These are phyloP conservation scores for Semaprochilodus insignis DNA, from an alignment of 2,797 vertebrate species.

Conservation along the genomic window DNA sequence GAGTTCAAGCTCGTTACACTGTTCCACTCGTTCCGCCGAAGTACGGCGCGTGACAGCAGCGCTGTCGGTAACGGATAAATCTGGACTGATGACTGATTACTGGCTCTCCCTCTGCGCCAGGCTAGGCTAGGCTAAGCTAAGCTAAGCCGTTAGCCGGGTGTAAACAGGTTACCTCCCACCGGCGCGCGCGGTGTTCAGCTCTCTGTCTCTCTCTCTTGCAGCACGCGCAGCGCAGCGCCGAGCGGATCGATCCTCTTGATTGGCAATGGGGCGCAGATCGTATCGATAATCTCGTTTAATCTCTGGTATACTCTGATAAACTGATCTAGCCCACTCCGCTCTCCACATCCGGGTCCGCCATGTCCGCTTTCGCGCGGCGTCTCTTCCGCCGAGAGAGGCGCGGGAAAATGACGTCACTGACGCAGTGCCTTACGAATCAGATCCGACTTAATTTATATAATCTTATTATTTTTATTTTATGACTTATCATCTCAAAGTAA, in stretches of 20 bases:
- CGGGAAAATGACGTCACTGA: background rate
- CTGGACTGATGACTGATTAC: too few relatives aligned
- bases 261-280: background rate
- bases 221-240: background rate
- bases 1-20: too few relatives aligned
- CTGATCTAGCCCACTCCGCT: background rate
- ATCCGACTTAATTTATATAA: too few relatives aligned
- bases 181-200: too few relatives aligned
- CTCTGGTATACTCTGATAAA: background rate
- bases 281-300: background rate
- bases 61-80: too few relatives aligned
- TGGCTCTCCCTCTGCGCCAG: too few relatives aligned
- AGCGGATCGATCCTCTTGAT: background rate
- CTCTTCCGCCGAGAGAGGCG: background rate
- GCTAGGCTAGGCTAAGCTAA: background rate
- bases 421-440: too few relatives aligned
- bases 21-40: too few relatives aligned
- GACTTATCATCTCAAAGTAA: too few relatives aligned
- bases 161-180: background rate
- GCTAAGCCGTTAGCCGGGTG: background rate
- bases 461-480: too few relatives aligned
- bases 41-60: too few relatives aligned
- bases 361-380: background rate
- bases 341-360: constrained; percentile 8
- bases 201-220: background rate